Conservation (phyloP, 2,797 vertebrate genomes). For the Phylloscopus collybita region DNA sequence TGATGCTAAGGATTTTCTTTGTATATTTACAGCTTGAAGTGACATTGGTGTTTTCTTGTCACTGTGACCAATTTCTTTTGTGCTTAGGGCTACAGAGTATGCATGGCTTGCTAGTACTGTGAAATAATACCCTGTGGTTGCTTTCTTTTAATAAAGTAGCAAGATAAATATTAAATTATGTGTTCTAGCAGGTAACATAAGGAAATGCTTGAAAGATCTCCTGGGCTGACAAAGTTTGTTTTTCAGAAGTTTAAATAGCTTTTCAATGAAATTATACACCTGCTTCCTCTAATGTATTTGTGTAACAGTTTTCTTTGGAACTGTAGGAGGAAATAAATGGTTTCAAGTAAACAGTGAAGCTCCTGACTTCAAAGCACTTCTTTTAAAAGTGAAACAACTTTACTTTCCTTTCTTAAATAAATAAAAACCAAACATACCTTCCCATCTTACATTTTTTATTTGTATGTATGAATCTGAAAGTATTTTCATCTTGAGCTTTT, state of each 20-base stretch:
- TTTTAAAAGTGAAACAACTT: slow-evolving; percentile 43
- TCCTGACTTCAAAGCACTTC: slow-evolving; percentile 36
- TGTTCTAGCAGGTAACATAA: background rate
- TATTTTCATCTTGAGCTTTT: background rate
- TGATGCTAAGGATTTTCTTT: background rate
- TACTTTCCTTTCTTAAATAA: slow-evolving; percentile 27
- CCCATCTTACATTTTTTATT: background rate
- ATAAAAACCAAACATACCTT: background rate
- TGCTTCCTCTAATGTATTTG: slow-evolving; percentile 43
- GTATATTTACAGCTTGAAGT: background rate
- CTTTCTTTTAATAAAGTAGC: background rate
- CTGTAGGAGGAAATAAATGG: slow-evolving; percentile 51
- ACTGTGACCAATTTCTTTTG: background rate
- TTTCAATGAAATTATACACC: slow-evolving; percentile 15
- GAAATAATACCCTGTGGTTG: background rate
- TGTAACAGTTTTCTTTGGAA: slow-evolving; percentile 52
- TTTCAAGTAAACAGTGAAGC: slow-evolving; percentile 30
- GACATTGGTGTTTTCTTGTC: background rate
- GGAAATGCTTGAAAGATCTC: background rate
- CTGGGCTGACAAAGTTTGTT: background rate
- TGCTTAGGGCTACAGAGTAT: background rate
- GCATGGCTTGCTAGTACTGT: background rate
- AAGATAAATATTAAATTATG: background rate
- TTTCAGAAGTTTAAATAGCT: slow-evolving; percentile 1
- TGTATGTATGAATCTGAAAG: background rate